Evolutionary conservation across 2,113 vertebrate species (phyloP), one percentile per base, ranked within the genome.

Genomic region (Malurus alboscapulatus): DNA sequence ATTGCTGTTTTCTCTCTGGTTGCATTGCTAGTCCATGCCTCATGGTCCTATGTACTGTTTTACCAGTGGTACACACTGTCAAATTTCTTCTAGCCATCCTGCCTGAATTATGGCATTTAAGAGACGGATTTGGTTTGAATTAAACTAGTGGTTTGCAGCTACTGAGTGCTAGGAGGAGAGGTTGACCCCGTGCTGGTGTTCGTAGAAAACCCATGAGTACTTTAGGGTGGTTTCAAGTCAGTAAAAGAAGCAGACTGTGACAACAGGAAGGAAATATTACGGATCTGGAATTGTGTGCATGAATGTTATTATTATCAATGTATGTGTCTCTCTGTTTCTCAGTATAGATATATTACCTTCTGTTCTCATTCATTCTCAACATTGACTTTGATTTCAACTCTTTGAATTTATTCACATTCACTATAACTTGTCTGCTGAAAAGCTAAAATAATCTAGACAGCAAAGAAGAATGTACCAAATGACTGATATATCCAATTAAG

Each of bases 401-500:
- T 65, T 92, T 89, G 80, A 76, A 76, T 95, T 87, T 94, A 87
- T 92, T 93, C 54, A 72, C 30, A 42, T 50, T 72, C 34, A 58
- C 57, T 48, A 38, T 92, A 92, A 87, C 69, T 58, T 88, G 69
- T 75, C 87, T 73, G 16, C 9, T 78, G 73, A 54, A 91, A 88
- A 91, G 9, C 2, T 18, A 62, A 88, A 95, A 87, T 59, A 87
- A 87, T 58, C 45, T 61, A 92, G 73, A 82, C 42, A 82, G 30
- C 14, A 34, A 94, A 93, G 73, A 90, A 84, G 16, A 84, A 92
- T 78, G 58, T 87, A 87, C 18, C 50, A 91, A 87, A 88, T 93
- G 93, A 93, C 90, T 94, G 86, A 95, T 96, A 86, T 55, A 92
- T 75, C 76, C 45, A 96, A 93, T 95, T 95, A 95, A 95, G 29